Conservation (phyloP, 2,888 invertebrate species). For the Helleia helle region DNA sequence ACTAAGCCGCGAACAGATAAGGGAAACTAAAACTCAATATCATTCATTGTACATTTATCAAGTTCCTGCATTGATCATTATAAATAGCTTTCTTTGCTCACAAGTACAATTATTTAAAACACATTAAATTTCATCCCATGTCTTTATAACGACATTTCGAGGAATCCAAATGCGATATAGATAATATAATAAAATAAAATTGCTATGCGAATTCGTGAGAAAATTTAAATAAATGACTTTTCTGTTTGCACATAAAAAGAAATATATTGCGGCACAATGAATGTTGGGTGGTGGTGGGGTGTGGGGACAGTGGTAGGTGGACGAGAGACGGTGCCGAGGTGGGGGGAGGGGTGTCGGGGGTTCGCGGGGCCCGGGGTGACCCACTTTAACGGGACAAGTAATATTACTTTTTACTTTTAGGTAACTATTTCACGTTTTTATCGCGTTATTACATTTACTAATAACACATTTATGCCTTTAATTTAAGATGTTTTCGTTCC, state of each 20-base stretch:
- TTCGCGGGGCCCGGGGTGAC: slow-evolving; percentile 59
- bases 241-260: slow-evolving; percentile 75
- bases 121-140: slow-evolving; percentile 15
- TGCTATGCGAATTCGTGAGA: slow-evolving; percentile 74
- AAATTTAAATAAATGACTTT: slow-evolving; percentile 75
- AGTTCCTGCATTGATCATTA: neutral
- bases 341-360: slow-evolving; percentile 26
- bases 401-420: slow-evolving; percentile 75
- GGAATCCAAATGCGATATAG: slow-evolving; percentile 67
- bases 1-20: slow-evolving; percentile 16
- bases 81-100: neutral
- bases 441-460: slow-evolving; percentile 38
- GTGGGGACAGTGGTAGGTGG: slow-evolving; percentile 56
- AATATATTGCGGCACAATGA: slow-evolving; percentile 75
- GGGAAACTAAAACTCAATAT: slow-evolving; percentile 21
- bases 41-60: neutral
- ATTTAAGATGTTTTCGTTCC: too few species aligned
- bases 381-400: slow-evolving; percentile 75
- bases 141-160: slow-evolving; percentile 40
- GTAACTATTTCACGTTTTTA: slow-evolving; percentile 73
- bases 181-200: slow-evolving; percentile 74
- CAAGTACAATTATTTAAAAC: slow-evolving; percentile 12
- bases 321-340: slow-evolving; percentile 44
- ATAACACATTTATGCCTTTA: slow-evolving; percentile 38
- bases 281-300: slow-evolving; percentile 61